Evolutionary conservation across 2,888 invertebrate species (phyloP).

Genomic region (Dryococelus australis): DNA sequence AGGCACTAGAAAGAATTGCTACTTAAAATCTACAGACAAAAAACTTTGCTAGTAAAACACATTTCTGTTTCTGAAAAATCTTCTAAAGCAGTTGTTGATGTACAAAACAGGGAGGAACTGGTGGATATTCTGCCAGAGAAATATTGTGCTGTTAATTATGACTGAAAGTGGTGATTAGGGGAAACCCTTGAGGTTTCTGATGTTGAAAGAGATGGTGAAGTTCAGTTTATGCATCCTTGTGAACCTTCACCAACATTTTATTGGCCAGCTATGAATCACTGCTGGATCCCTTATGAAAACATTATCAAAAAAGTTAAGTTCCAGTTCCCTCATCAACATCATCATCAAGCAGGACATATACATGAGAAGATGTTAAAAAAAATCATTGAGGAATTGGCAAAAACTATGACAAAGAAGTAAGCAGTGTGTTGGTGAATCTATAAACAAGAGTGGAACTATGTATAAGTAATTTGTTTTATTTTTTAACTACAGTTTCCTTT

Average conservation of each 20-base stretch:
- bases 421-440: not conserved
- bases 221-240: not conserved
- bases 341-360: not conserved
- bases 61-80: constrained; percentile 1
- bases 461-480: too few species aligned
- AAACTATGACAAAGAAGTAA: not conserved
- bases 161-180: not conserved
- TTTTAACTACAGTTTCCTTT: too few species aligned
- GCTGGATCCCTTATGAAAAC: constrained; percentile 11
- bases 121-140: not conserved
- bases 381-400: not conserved
- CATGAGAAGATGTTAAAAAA: not conserved
- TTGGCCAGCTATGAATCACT: not conserved
- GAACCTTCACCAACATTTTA: not conserved
- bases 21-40: not conserved
- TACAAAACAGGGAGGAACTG: not conserved
- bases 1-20: not conserved
- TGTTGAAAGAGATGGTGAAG: too few species aligned
- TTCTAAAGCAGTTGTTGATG: not conserved
- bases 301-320: not conserved
- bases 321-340: constrained; percentile 17
- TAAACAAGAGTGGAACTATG: too few species aligned
- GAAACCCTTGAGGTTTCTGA: not conserved
- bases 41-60: not conserved
- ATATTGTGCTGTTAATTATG: not conserved